Evolutionary conservation across 2,888 invertebrate species (phyloP).

Genomic region (Gymnoscelis rufifasciata): DNA sequence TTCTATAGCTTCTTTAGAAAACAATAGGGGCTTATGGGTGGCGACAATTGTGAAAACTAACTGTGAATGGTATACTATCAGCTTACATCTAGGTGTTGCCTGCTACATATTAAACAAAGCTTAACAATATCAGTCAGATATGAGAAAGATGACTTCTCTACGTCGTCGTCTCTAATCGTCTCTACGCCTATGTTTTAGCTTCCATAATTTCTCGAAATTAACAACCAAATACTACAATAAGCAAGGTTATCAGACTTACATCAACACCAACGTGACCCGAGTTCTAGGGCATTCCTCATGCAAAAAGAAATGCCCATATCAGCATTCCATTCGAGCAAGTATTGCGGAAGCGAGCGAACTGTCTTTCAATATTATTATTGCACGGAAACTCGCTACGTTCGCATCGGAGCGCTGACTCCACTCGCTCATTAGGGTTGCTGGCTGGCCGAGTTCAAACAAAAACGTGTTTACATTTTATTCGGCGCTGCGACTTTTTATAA

Average conservation of each 20-base stretch:
- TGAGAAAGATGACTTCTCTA: too few relatives aligned
- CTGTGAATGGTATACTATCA: background rate
- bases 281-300: slow-evolving; percentile 25
- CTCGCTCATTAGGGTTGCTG: slow-evolving; percentile 26
- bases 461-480: slow-evolving; percentile 22
- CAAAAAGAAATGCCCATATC: slow-evolving; percentile 33
- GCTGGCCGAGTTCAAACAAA: slow-evolving; percentile 14
- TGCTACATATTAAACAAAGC: too few relatives aligned
- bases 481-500: slow-evolving; percentile 15
- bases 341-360: slow-evolving; percentile 51
- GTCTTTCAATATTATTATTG: slow-evolving; percentile 55
- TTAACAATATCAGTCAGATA: too few relatives aligned
- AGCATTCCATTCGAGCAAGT: slow-evolving; percentile 49
- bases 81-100: background rate
- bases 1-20: slow-evolving; percentile 15
- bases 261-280: too few relatives aligned
- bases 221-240: too few relatives aligned
- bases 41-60: background rate
- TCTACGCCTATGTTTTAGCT: too few relatives aligned
- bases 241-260: too few relatives aligned
- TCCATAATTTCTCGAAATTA: too few relatives aligned
- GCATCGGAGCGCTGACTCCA: slow-evolving; percentile 31
- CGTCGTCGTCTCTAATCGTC: too few relatives aligned
- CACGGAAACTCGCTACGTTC: slow-evolving; percentile 42
- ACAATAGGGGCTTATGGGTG: slow-evolving; percentile 3